A percentile compares a stretch with the other conserved stretches of the same genome.
These are phyloP conservation scores for Volucella zonaria DNA, from an alignment of 2,888 invertebrate species.

Conservation along the genomic window DNA sequence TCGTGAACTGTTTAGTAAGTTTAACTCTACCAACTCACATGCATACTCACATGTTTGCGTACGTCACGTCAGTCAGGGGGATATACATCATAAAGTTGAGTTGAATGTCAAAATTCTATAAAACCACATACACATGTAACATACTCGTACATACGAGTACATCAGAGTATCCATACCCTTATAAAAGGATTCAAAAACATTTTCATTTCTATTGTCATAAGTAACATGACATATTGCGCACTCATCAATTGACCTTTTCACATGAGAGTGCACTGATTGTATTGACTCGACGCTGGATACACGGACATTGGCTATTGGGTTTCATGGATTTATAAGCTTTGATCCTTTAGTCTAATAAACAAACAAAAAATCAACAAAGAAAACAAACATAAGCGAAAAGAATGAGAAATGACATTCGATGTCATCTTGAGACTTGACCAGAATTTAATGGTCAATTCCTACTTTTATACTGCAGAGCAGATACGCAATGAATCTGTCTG, in stretches of 20 bases:
- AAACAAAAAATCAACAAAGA: neutral
- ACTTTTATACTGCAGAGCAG: constrained; percentile 35
- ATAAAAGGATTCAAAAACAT: neutral
- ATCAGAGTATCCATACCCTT: no score
- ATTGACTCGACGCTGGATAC: constrained; percentile 10
- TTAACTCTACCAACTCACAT: no score
- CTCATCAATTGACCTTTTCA: constrained; percentile 9
- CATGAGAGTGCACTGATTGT: neutral
- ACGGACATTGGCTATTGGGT: constrained; percentile 23
- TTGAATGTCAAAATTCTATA: no score
- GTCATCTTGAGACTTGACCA: neutral
- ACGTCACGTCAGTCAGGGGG: no score
- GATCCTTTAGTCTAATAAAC: constrained; percentile 10
- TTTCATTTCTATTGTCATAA: neutral
- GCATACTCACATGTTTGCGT: no score
- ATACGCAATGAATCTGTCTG: constrained; percentile 35
- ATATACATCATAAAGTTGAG: no score
- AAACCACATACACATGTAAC: no score
- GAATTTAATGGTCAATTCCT: constrained; percentile 44
- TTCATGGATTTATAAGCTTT: constrained; percentile 22
- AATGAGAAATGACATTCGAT: constrained; percentile 3
- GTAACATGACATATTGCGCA: neutral
- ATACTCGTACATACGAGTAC: no score
- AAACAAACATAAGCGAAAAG: neutral
- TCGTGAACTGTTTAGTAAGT: no score